Evolutionary conservation across 30 jellyfish, hydroid and myxozoan genomes (phyloP).

Genomic region (Catostylus mosaicus): DNA sequence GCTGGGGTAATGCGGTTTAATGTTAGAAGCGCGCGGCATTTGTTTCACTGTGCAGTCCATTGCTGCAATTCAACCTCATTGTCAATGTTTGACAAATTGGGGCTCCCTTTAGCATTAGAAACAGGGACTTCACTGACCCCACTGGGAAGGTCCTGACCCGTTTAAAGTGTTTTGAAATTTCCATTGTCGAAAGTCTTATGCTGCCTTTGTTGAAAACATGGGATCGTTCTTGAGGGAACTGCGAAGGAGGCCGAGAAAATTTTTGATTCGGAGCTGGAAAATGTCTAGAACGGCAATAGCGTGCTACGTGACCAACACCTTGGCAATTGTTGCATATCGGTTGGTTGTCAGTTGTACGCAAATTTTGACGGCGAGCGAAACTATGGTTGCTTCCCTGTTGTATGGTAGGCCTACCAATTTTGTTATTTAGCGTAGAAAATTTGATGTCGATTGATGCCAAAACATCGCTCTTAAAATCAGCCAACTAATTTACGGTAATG

Average conservation of each 20-base stretch:
- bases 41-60: slow-evolving; percentile 13
- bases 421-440: neutral
- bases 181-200: neutral
- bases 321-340: too few species aligned
- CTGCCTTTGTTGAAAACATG: neutral
- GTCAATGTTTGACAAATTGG: neutral
- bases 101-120: neutral
- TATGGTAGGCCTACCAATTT: neutral
- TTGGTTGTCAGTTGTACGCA: slow-evolving; percentile 15
- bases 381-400: neutral
- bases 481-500: neutral
- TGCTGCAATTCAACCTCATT: neutral
- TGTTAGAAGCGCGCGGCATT: neutral
- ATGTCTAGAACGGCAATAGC: slow-evolving; percentile 36
- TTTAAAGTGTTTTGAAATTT: neutral
- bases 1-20: neutral
- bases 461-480: too few species aligned
- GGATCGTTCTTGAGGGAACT: neutral
- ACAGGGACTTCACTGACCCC: slow-evolving; percentile 36
- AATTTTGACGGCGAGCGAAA: neutral
- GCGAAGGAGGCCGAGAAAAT: neutral
- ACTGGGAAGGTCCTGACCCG: slow-evolving; percentile 49
- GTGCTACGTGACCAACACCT: slow-evolving; percentile 18
- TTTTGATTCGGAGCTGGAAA: too few species aligned
- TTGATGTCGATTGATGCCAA: neutral